A percentile compares a stretch with the other conserved stretches of the same genome.
These are phyloP conservation scores for Sprattus sprattus DNA, from an alignment of 2,113 vertebrate species.

Conservation along the genomic window DNA sequence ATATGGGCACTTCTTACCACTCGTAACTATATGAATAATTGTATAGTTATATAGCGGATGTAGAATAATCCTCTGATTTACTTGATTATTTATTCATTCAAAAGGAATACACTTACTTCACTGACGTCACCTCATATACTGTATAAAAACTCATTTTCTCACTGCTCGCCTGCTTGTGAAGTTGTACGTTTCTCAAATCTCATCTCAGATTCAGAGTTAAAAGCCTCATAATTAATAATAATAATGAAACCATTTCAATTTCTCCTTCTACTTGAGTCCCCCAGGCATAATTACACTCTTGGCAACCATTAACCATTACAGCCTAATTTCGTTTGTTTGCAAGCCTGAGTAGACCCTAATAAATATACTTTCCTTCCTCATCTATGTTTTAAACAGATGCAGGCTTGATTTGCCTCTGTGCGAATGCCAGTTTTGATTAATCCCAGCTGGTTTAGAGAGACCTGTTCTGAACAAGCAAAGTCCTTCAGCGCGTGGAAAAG, in stretches of 20 bases:
- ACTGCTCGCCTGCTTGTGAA: not conserved
- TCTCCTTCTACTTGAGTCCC: slow-evolving; percentile 31
- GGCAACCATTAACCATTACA: slow-evolving; percentile 50
- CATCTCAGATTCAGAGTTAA: not conserved
- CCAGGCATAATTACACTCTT: slow-evolving; percentile 47
- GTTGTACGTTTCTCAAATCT: not conserved
- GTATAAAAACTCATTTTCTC: not conserved
- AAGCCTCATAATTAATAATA: slow-evolving; percentile 17
- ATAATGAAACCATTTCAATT: slow-evolving; percentile 39
- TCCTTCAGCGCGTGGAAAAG: not conserved
- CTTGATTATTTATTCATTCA: not conserved
- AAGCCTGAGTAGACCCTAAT: slow-evolving; percentile 51
- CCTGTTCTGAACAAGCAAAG: not conserved
- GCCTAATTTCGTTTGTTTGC: slow-evolving; percentile 45
- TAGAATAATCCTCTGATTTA: no score
- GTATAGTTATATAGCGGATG: no score
- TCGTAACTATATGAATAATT: not conserved
- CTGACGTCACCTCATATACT: not conserved
- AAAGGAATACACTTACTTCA: not conserved
- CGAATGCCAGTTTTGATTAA: slow-evolving; percentile 4
- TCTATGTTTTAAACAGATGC: slow-evolving; percentile 45
- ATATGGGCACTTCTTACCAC: not conserved
- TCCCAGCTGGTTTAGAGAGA: slow-evolving; percentile 2
- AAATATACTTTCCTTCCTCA: slow-evolving; percentile 52
- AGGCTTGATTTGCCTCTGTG: slow-evolving; percentile 48